A percentile compares a stretch with the other conserved stretches of the same genome.
Conservation (phyloP, 2,113 vertebrate species). For the Ceyx melanurus region DNA sequence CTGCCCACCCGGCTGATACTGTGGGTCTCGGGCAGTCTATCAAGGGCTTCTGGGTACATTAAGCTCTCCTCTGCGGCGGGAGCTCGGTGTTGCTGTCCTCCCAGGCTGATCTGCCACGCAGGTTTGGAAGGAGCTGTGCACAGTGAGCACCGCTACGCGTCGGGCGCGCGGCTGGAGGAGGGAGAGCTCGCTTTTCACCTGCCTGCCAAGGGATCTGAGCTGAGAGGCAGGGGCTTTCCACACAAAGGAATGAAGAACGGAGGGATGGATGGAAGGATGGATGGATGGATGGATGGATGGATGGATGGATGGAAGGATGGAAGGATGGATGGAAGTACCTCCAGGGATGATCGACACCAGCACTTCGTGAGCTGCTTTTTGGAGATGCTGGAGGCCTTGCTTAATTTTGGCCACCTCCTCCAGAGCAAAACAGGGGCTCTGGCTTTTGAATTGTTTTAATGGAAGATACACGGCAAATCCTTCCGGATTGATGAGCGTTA, state of each 20-base stretch:
- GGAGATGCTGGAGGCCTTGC: neutral
- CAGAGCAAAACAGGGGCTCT: neutral
- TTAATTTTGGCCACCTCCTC: neutral
- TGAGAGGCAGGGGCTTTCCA: neutral
- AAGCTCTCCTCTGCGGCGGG: neutral
- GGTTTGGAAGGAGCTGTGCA: constrained; percentile 26
- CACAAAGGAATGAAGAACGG: neutral
- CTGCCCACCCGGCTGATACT: neutral
- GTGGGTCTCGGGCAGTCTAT: constrained; percentile 28
- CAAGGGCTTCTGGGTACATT: constrained; percentile 29
- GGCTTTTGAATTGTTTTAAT: neutral
- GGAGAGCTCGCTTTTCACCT: neutral
- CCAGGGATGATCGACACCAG: neutral
- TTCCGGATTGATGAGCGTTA: neutral
- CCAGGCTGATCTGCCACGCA: constrained; percentile 7
- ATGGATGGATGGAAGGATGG: neutral
- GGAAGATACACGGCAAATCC: neutral
- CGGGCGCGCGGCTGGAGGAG: neutral
- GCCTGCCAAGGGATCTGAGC: neutral
- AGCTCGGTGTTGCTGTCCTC: neutral
- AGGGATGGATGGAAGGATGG: neutral
- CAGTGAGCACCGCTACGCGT: neutral
- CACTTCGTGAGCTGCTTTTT: rapidly evolving
- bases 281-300: neutral
- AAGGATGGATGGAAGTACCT: neutral